These are phyloP conservation scores for Maniola jurtina DNA, from an alignment of 1,140 invertebrate species.

Conservation along the genomic window DNA sequence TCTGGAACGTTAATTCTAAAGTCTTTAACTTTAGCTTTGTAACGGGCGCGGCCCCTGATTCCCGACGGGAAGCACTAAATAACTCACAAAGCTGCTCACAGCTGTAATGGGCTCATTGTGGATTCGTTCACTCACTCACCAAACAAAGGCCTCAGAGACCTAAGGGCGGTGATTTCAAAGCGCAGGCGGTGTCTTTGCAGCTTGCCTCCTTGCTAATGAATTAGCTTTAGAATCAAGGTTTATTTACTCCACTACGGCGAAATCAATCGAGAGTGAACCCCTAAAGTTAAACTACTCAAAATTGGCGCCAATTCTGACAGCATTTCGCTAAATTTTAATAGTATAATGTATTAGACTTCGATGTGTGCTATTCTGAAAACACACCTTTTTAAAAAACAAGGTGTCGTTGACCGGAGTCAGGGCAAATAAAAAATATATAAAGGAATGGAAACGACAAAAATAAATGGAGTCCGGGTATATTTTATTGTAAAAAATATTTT, in stretches of 20 bases:
- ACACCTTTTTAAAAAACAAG: no score
- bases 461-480: no score
- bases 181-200: neutral
- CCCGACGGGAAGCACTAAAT: neutral
- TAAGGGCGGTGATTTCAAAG: slow-evolving; percentile 1
- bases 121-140: neutral
- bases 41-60: neutral
- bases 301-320: no score
- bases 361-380: no score
- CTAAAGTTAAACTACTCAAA: no score
- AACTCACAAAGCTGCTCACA: slow-evolving; percentile 5
- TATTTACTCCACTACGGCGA: neutral
- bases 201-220: neutral
- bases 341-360: no score
- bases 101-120: slow-evolving; percentile 4
- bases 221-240: neutral
- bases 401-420: no score
- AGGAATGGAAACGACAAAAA: no score
- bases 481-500: no score
- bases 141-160: neutral
- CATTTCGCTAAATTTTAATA: no score
- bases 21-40: neutral
- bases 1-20: neutral
- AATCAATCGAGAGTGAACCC: no score
- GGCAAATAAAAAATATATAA: no score